Conservation (phyloP, 2,888 invertebrate genomes). For the Thereva nobilitata region DNA sequence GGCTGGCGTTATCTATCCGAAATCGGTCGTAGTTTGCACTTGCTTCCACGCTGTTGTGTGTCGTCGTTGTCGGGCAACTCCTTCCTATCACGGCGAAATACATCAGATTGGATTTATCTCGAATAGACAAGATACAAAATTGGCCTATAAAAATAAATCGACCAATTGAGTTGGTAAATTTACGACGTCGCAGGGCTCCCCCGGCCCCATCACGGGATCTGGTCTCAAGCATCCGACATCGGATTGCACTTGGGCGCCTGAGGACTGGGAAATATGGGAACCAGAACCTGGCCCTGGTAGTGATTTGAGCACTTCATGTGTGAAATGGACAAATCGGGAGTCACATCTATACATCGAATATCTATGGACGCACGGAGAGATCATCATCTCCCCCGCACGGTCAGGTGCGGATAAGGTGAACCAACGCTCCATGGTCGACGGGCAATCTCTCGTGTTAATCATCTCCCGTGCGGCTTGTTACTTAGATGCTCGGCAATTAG, state of each 20-base stretch:
- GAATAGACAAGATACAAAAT: conserved; percentile 31
- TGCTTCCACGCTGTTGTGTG: conserved; percentile 2
- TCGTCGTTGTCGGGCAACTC: conserved; percentile 7
- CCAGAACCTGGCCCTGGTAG: no score
- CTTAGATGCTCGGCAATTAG: conserved; percentile 21
- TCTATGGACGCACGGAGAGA: no score
- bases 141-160: conserved; percentile 32
- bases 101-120: not conserved
- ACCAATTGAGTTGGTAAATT: conserved; percentile 25
- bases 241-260: conserved; percentile 10
- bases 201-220: conserved; percentile 6
- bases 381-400: not conserved
- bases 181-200: conserved; percentile 12
- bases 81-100: conserved; percentile 16
- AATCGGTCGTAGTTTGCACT: conserved; percentile 27
- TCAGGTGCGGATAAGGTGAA: not conserved
- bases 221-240: conserved; percentile 10
- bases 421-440: not conserved
- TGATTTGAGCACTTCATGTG: no score
- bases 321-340: no score
- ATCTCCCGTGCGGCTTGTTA: conserved; percentile 17
- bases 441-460: conserved; percentile 17
- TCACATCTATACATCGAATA: no score
- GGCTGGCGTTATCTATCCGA: conserved; percentile 29
- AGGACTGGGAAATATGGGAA: not conserved